Evolutionary conservation across 1,140 invertebrate species (phyloP).

Genomic region (Prorops nasuta): DNA sequence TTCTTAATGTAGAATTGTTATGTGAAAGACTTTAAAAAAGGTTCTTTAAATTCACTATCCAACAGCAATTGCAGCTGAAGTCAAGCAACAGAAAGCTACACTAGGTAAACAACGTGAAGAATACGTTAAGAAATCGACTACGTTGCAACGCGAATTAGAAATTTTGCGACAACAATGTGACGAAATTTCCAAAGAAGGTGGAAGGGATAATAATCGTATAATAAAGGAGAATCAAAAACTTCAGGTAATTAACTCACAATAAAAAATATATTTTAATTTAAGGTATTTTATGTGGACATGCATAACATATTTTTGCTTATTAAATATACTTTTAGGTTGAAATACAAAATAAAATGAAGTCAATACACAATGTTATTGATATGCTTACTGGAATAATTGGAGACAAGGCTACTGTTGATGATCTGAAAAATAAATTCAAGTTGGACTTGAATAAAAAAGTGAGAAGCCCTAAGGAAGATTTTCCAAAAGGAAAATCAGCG

Average conservation of each 20-base stretch:
- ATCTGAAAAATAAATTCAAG: constrained; percentile 49
- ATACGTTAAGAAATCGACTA: constrained; percentile 69
- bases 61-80: constrained; percentile 75
- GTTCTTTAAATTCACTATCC: constrained; percentile 27
- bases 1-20: no score
- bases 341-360: constrained; percentile 79
- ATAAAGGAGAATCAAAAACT: constrained; percentile 77
- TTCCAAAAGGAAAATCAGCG: constrained; percentile 41
- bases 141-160: constrained; percentile 73
- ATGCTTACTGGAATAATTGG: constrained; percentile 79
- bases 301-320: neutral
- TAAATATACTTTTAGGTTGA: constrained; percentile 62
- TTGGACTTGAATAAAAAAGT: constrained; percentile 38
- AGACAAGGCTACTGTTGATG: constrained; percentile 60
- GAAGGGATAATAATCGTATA: constrained; percentile 67
- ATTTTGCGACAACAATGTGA: constrained; percentile 73
- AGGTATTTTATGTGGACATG: neutral
- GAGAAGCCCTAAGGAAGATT: constrained; percentile 50
- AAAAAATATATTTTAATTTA: neutral
- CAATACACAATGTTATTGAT: constrained; percentile 79
- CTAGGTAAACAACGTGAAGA: constrained; percentile 75
- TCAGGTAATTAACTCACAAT: constrained; percentile 60
- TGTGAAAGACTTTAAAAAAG: no score
- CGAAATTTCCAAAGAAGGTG: constrained; percentile 66
- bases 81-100: constrained; percentile 75